phyloP scores from a whole-genome alignment of 2,888 invertebrate species.

The Unio pictorum region DNA sequence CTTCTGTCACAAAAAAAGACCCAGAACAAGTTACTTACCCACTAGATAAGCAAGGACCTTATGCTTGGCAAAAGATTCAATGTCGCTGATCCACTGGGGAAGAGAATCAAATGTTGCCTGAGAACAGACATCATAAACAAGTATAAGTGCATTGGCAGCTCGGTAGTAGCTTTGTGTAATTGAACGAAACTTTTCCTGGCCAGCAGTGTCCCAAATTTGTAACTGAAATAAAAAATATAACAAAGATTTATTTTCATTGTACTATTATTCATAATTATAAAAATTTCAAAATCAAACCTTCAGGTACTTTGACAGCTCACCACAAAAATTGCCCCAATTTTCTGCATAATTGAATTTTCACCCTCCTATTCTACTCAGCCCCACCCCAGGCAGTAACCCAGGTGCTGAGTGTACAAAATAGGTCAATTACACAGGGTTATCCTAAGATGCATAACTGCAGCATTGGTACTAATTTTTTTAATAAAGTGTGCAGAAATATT shows the following conservation, averaged over 20 bases:
- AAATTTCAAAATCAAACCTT: neutral
- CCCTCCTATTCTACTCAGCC: too few species aligned
- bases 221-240: constrained; percentile 77
- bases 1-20: too few species aligned
- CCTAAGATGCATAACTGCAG: too few species aligned
- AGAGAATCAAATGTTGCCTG: constrained; percentile 98
- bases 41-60: constrained; percentile 95
- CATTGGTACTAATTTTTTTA: too few species aligned
- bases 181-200: constrained; percentile 94
- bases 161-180: constrained; percentile 98
- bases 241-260: neutral
- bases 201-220: constrained; percentile 99
- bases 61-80: constrained; percentile 96
- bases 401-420: too few species aligned
- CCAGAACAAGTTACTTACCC: constrained; percentile 76
- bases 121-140: constrained; percentile 97
- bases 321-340: too few species aligned
- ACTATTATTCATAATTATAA: neutral
- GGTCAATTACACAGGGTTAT: too few species aligned
- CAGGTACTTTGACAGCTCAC: neutral
- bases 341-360: too few species aligned
- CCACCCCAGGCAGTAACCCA: too few species aligned
- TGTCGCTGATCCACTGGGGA: constrained; percentile 97
- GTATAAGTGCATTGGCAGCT: constrained; percentile 95
- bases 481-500: too few species aligned